phyloP scores from a whole-genome alignment of 2,797 vertebrate species.

The Coregonus suidteri region DNA sequence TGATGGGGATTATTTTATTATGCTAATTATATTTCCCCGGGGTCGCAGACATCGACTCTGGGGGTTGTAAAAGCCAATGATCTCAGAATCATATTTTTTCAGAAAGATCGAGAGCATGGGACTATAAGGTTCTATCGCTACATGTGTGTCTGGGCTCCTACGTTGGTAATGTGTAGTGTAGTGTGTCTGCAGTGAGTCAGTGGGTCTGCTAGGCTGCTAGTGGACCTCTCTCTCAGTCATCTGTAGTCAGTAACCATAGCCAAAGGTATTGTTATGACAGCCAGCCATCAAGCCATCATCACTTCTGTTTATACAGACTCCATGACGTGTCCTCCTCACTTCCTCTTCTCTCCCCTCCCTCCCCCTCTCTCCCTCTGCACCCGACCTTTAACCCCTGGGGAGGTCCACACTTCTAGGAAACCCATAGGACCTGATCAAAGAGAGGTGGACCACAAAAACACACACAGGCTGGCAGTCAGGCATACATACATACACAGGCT shows the following conservation, averaged over 20 bases:
- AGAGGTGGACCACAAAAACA: slow-evolving; percentile 7
- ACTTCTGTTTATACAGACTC: not conserved
- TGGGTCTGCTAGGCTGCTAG: too few relatives aligned
- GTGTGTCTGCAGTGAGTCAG: too few relatives aligned
- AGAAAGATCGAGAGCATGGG: too few relatives aligned
- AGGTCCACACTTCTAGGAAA: slow-evolving; percentile 60
- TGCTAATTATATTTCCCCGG: too few relatives aligned
- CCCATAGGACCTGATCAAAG: slow-evolving; percentile 48
- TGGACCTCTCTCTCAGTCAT: not conserved
- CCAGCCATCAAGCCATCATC: slow-evolving; percentile 44
- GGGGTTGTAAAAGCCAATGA: too few relatives aligned
- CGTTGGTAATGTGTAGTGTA: too few relatives aligned
- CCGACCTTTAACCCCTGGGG: slow-evolving; percentile 68
- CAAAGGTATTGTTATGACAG: slow-evolving; percentile 46
- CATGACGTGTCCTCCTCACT: not conserved
- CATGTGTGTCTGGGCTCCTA: not conserved
- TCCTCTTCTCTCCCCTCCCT: slow-evolving; percentile 21
- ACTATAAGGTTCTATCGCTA: too few relatives aligned
- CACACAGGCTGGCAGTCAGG: too few relatives aligned
- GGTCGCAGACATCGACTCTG: too few relatives aligned
- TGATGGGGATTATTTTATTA: too few relatives aligned
- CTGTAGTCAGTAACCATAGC: not conserved
- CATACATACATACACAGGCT: too few relatives aligned
- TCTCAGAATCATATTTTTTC: too few relatives aligned
- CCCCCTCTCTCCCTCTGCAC: slow-evolving; percentile 54